A percentile compares a stretch with the other conserved stretches of the same genome.
Evolutionary conservation across 2,113 vertebrate genomes (phyloP).

Genomic region (Gnathochromis pfefferi): DNA sequence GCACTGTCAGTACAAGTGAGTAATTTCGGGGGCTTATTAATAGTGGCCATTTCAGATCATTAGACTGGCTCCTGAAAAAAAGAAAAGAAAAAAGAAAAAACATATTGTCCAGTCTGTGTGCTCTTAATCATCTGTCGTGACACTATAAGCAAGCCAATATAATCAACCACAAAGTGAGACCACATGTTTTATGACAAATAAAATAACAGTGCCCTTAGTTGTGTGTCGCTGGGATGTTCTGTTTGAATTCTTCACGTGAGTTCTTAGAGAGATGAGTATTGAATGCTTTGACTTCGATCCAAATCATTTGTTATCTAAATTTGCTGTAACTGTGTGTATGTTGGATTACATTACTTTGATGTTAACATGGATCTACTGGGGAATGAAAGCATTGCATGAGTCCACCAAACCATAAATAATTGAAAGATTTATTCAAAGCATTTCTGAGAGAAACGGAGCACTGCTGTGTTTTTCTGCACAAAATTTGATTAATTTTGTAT

Average conservation of each 20-base stretch:
- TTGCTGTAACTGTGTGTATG: not conserved
- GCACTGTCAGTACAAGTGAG: not conserved
- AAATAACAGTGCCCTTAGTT: constrained; percentile 5
- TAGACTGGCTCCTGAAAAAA: not conserved
- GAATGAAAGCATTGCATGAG: constrained; percentile 6
- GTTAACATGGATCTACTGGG: not conserved
- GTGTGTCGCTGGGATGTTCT: constrained; percentile 15
- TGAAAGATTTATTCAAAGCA: not conserved
- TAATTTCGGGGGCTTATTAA: not conserved
- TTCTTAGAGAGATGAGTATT: not conserved
- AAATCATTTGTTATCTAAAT: not conserved
- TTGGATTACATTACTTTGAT: not conserved
- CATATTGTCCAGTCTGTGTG: not conserved
- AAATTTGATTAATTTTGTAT: not conserved
- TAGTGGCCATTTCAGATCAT: not conserved
- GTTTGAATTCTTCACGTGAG: not conserved
- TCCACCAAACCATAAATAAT: not conserved
- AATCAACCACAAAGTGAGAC: constrained; percentile 62
- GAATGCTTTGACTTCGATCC: not conserved
- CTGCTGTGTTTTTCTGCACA: not conserved
- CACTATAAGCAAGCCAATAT: constrained; percentile 44
- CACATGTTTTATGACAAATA: constrained; percentile 58
- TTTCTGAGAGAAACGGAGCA: not conserved
- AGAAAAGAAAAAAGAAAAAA: not conserved
- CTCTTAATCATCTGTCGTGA: constrained; percentile 42